Evolutionary conservation across 2,113 vertebrate species (phyloP), one percentile per base, ranked within the genome.

Genomic region (Pogona vitticeps): DNA sequence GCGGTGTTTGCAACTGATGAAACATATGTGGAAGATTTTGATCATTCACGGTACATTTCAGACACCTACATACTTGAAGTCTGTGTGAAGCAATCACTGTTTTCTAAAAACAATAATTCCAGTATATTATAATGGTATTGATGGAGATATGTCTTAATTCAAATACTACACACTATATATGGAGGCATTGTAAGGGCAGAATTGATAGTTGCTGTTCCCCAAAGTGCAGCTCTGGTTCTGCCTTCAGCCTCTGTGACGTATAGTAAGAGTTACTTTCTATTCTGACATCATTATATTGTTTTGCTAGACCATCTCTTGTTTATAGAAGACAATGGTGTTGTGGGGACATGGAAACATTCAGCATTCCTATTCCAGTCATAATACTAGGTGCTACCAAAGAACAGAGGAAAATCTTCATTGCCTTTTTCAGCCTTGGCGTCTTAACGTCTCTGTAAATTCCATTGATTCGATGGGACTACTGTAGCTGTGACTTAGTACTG

Each of bases 1-100:
- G 2, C 1, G 17, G 9, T 56, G 90, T 89, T 88, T 88, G 46
- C 14, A 85, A 88, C 38, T 80, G 58, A 86, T 33, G 28, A 40
- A 20, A n/a, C 18, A 12, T 73, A 72, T 28, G n/a, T 21, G 38
- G n/a, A 23, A 10, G 10, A 59, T 40, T 10, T 58, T 36, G 21
- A 31, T n/a, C 61, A 26, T 56, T 59, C 20, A 76, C 17, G 61
- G n/a, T 75, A 6, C 36, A 61, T 2, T n/a, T 36, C 23, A 42
- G 28, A 58, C 31, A 18, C 65, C n/a, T 65, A 76, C 1, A 14
- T 84, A 76, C 65, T 84, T 83, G 72, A 58, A 83, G 72, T 18
- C 7, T 73, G 1, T 76, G 12, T 33, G 21, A 65, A n/a, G 58
- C 20, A 58, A 78, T 31, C 31, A 67, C 38, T 31, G 33, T 76